Evolutionary conservation across 1,140 invertebrate species (phyloP).

Genomic region (Lordiphosa clarofinis): DNA sequence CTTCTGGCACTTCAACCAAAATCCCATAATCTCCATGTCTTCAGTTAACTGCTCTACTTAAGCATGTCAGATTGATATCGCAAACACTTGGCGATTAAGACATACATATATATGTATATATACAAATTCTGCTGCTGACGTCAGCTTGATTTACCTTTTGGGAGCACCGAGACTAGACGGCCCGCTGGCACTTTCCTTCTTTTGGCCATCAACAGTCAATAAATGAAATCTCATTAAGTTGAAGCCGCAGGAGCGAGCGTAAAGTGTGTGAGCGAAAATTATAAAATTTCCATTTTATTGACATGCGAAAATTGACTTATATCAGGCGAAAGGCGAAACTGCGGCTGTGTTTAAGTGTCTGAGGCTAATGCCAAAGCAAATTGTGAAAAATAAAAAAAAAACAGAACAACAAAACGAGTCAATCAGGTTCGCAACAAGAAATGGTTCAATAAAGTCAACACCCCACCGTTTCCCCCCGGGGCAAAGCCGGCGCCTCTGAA

Average conservation of each 20-base stretch:
- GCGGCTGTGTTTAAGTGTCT: conserved; percentile 62
- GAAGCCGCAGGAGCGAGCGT: conserved; percentile 40
- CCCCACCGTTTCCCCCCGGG: conserved; percentile 4
- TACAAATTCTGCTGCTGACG: too few relatives aligned
- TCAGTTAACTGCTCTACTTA: too few relatives aligned
- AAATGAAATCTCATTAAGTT: conserved; percentile 74
- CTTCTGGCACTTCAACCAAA: too few relatives aligned
- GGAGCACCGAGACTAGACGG: too few relatives aligned
- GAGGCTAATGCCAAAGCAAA: conserved; percentile 34
- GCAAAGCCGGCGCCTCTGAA: conserved; percentile 26
- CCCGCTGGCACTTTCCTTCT: conserved; percentile 6
- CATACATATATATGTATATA: too few relatives aligned
- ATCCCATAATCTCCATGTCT: too few relatives aligned
- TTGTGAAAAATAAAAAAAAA: conserved; percentile 18
- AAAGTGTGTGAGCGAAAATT: conserved; percentile 49
- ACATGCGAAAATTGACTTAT: conserved; percentile 73
- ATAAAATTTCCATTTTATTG: conserved; percentile 78
- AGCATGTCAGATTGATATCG: too few relatives aligned
- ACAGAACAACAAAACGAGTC: conserved; percentile 49
- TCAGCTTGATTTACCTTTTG: too few relatives aligned
- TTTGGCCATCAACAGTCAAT: conserved; percentile 62
- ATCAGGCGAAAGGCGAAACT: conserved; percentile 24
- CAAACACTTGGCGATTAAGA: too few relatives aligned
- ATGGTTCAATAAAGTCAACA: conserved; percentile 77
- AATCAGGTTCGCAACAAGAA: conserved; percentile 67